Evolutionary conservation across 2,797 vertebrate species (phyloP), one percentile per base, ranked within the genome.

Genomic region (Dryobates pubescens): DNA sequence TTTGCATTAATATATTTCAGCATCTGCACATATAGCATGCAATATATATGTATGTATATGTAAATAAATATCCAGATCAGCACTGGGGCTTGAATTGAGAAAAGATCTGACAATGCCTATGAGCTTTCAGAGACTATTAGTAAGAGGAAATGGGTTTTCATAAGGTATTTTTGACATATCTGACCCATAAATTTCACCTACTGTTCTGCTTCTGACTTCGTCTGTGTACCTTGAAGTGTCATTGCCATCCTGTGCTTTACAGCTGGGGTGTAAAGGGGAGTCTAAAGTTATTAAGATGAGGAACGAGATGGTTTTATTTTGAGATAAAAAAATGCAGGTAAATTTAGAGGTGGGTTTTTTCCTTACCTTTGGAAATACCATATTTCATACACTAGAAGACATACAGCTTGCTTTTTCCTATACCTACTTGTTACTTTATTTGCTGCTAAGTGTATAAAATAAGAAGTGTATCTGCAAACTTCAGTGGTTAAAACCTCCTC

Each of bases 151-250:
- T 62, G 41, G 15, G 78, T 96, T 95, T 89, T 79, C 65, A 3
- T 38, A 88, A 58, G 24, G 20, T 88, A 22, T 89, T 96, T 89
- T 93, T 96, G 82, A 90, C 30, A 13, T 80, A 82, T 70, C 88
- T 89, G 91, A 79, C 82, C 82, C 43, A 57, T 81, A 86, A 47
- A 90, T 92, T 96, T 91, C 68, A 78, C 24, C 32, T 45, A 13
- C 11, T 63, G 38, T 82, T 89, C 68, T 90, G 26, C 13, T 88
- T 80, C 58, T 70, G 27, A 68, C 30, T 92, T 78, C 82, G 61
- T 32, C 2, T 56, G 18, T 11, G 24, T 81, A 75, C 59, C 62
- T 70, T 23, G 58, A 82, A 68, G 38, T 73, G 77, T 82, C 85
- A 34, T 82, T 70, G 81, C 15, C 19, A n/a, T 61, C 67, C 57